Evolutionary conservation across 2,888 invertebrate genomes (phyloP).

Genomic region (Syrphus vitripennis): DNA sequence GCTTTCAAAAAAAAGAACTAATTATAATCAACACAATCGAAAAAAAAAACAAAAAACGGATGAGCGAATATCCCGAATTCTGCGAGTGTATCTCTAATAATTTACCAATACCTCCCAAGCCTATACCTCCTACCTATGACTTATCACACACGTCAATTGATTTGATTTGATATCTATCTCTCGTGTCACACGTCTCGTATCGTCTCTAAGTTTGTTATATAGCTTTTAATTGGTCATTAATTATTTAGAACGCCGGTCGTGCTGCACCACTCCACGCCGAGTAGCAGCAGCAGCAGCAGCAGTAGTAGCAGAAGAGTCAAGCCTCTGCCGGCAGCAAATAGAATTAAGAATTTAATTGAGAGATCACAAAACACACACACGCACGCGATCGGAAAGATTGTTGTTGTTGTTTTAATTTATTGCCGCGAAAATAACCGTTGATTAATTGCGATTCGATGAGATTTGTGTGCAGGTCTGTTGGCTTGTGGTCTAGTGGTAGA

Average conservation of each 20-base stretch:
- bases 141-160: slow-evolving; percentile 8
- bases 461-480: slow-evolving; percentile 35
- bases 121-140: neutral
- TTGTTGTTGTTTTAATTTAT: slow-evolving; percentile 24
- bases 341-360: slow-evolving; percentile 8
- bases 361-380: slow-evolving; percentile 46
- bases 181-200: too few relatives aligned
- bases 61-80: slow-evolving; percentile 13
- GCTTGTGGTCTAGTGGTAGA: slow-evolving; percentile 21
- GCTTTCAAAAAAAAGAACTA: slow-evolving; percentile 8
- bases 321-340: slow-evolving; percentile 10
- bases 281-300: neutral
- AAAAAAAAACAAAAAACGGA: slow-evolving; percentile 35
- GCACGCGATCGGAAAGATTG: slow-evolving; percentile 61
- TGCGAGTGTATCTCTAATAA: neutral
- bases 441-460: slow-evolving; percentile 44
- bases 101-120: neutral
- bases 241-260: slow-evolving; percentile 23
- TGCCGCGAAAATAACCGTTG: slow-evolving; percentile 44
- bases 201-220: slow-evolving; percentile 48
- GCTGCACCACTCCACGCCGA: neutral
- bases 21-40: neutral
- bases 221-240: slow-evolving; percentile 63
- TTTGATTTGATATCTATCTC: slow-evolving; percentile 17
- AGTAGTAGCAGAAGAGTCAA: neutral